A percentile compares a stretch with the other conserved stretches of the same genome.
phyloP scores from a whole-genome alignment of 1,140 invertebrate species.

The Conus ventricosus region DNA sequence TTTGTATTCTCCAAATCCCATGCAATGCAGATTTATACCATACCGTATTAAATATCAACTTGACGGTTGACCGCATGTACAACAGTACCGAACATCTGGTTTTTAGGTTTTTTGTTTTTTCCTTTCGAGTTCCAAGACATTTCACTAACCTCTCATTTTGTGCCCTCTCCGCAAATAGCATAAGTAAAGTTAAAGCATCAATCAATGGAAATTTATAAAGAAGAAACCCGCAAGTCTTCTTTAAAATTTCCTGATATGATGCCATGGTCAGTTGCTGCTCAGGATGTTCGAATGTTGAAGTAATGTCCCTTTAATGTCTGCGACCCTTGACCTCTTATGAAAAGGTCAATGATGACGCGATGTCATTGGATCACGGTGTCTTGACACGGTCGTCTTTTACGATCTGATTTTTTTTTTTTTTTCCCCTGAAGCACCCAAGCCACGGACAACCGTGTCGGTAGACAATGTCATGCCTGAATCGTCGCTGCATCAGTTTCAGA shows the following conservation, averaged over 20 bases:
- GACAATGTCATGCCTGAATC: too few relatives aligned
- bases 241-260: conserved; percentile 6
- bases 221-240: conserved; percentile 29
- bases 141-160: conserved; percentile 43
- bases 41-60: too few relatives aligned
- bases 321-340: not conserved
- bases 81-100: too few relatives aligned
- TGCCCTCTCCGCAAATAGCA: conserved; percentile 52
- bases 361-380: not conserved
- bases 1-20: too few relatives aligned
- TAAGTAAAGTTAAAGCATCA: conserved; percentile 48
- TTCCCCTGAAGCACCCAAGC: not conserved
- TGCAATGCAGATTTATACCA: too few relatives aligned
- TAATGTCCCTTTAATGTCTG: not conserved
- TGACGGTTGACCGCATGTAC: too few relatives aligned
- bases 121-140: not conserved
- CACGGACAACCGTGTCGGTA: too few relatives aligned
- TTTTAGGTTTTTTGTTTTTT: too few relatives aligned
- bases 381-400: too few relatives aligned
- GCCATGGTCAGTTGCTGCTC: conserved; percentile 28
- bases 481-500: too few relatives aligned
- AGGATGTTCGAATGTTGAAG: not conserved
- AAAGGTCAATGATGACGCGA: not conserved
- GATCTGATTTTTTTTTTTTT: not conserved
- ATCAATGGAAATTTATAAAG: conserved; percentile 47